Base-by-base conservation (phyloP, 2,797 vertebrate genomes). In the Onychomys leucogaster region DNA sequence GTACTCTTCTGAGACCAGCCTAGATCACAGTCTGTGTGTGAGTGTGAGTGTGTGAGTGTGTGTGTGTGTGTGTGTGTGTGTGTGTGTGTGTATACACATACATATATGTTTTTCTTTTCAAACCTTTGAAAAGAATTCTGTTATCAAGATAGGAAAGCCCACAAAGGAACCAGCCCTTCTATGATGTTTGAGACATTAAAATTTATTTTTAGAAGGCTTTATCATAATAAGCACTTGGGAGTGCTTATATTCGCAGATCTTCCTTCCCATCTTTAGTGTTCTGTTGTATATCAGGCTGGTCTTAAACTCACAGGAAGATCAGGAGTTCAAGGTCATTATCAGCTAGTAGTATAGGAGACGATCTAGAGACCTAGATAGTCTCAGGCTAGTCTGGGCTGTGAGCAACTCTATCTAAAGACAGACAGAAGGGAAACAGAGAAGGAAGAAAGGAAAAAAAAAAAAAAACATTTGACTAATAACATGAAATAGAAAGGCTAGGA, bases 121-220 rank as follows among this genome's bases (percentile, higher is more conserved):
- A 82, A 61, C 25, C 46, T 96, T 37, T 92, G 21, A 78, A 27
- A n/a, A 73, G 80, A 96, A 94, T 78, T 94, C 34, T 88, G 0
- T 49, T 25, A 78, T 63, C 19, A 57, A 16, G 77, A 2, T 9
- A 67, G 10, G 12, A 59, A 63, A 89, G 84, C 10, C 41, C 27
- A 65, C 41, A 63, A 65, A 85, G 82, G 61, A 46, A 67, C 10
- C 19, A 96, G 77, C 7, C 41, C 21, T 89, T 81, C 32, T 63
- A 8, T 65, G 89, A 90, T 59, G 73, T 95, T 82, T 89, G n/a
- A 94, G 41, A 59, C 21, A 93, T 41, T 65, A 86, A 84, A 84
- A 57, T n/a, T 77, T 69, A 32, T 61, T 89, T 95, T 89, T 43
- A 16, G 67, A 92, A 69, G 46, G 75, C 37, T 46, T n/a, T 27